Conservation (phyloP, 2,888 invertebrate genomes). For the Acanthococcus lagerstroemiae region DNA sequence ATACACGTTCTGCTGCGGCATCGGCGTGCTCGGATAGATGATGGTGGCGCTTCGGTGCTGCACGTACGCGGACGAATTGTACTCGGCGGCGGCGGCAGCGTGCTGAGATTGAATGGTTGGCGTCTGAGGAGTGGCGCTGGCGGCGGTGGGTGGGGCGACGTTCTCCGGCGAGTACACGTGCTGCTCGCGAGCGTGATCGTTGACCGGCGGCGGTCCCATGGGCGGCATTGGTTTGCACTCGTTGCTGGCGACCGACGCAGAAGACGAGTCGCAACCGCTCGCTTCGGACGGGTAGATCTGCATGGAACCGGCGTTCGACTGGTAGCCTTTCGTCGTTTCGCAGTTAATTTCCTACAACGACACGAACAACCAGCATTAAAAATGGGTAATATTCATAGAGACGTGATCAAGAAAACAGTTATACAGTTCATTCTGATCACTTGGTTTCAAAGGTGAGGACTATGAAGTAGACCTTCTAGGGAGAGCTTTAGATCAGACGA, state of each 20-base stretch:
- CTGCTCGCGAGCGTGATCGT: neutral
- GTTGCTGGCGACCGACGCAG: neutral
- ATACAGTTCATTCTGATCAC: no score
- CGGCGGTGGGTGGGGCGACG: neutral
- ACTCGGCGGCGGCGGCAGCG: neutral
- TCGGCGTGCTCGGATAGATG: constrained; percentile 21
- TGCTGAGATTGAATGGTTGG: neutral
- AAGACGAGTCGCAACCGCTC: neutral
- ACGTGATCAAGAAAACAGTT: no score
- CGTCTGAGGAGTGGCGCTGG: neutral
- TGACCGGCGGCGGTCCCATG: neutral
- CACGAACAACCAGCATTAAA: neutral
- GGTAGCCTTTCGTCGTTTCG: neutral
- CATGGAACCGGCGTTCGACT: neutral
- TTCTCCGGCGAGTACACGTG: neutral
- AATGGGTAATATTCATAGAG: no score
- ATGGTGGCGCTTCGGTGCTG: constrained; percentile 14
- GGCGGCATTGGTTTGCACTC: neutral
- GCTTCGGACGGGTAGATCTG: neutral
- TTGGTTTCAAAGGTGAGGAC: no score
- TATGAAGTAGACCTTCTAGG: no score
- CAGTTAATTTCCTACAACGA: neutral
- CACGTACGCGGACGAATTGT: constrained; percentile 2
- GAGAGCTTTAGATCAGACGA: no score
- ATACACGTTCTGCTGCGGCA: constrained; percentile 14